Conservation (phyloP, 2,113 vertebrate genomes). For the Amphiprion percula region DNA sequence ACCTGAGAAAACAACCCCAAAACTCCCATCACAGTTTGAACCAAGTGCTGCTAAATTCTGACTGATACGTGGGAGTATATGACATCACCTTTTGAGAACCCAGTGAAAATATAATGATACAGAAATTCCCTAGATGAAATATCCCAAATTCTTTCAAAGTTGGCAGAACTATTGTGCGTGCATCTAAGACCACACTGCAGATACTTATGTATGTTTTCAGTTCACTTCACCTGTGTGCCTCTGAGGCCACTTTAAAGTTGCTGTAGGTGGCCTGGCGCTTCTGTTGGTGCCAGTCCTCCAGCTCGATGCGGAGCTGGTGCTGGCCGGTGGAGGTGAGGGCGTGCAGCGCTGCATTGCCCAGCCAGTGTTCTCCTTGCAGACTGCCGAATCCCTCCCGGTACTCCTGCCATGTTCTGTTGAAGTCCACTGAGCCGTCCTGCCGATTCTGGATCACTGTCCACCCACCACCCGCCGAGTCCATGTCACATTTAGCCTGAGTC, state of each 20-base stretch:
- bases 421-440: slow-evolving; percentile 83
- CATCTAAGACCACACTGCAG: not conserved
- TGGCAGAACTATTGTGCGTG: too few species aligned
- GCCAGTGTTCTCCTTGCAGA: slow-evolving; percentile 85
- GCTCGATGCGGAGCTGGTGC: slow-evolving; percentile 81
- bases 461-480: slow-evolving; percentile 85
- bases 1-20: too few species aligned
- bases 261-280: slow-evolving; percentile 83
- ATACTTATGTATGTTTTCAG: slow-evolving; percentile 8
- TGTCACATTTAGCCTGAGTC: slow-evolving; percentile 86
- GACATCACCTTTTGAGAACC: not conserved
- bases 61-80: not conserved
- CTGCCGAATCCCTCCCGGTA: slow-evolving; percentile 86
- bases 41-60: not conserved
- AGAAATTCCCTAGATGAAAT: too few species aligned
- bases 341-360: slow-evolving; percentile 83
- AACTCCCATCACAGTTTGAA: not conserved
- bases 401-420: slow-evolving; percentile 87
- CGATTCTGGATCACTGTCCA: slow-evolving; percentile 87
- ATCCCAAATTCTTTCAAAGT: too few species aligned
- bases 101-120: too few species aligned
- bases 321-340: slow-evolving; percentile 80
- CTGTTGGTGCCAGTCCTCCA: slow-evolving; percentile 88
- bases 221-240: slow-evolving; percentile 80
- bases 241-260: slow-evolving; percentile 85